Base-by-base conservation (phyloP, 2,113 vertebrate genomes). In the Dasyornis broadbenti region DNA sequence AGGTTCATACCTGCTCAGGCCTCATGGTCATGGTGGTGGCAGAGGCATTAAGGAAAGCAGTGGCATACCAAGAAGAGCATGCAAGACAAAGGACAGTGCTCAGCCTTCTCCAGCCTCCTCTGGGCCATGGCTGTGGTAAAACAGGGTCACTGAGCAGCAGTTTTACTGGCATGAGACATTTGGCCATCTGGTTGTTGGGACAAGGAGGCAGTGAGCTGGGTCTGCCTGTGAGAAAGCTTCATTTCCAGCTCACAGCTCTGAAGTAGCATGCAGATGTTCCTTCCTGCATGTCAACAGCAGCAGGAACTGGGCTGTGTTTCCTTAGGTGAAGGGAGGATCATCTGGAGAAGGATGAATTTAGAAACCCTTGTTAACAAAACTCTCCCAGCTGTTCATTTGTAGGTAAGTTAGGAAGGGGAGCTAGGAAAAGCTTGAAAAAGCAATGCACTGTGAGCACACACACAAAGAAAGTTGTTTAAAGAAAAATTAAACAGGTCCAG, bases 151-250 rank as follows among this genome's bases (percentile, higher is more conserved):
- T 44, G 40, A 71, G 44, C 45, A 65, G 28, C 54, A 61, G 13
- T 33, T 83, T 56, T 64, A 21, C 31, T 52, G 52, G 11, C 11
- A 22, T 19, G 45, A 77, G 31, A 44, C n/a, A 11, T 59, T 9
- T 28, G 33, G 17, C 28, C 27, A 30, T 26, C 45, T 40, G 42
- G 31, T 2, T 59, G 26, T 28, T 40, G 15, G 31, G 52, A 70
- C 12, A n/a, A 77, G 33, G 20, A 86, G 14, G 37, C 35, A 81
- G 49, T 0, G 0, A 82, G 13, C 15, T 33, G 4, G 3, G 23
- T 47, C 30, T 60, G 27, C 39, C 28, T 24, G 1, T 0, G 1
- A 28, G 10, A 27, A 66, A 15, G 6, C 24, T 70, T 35, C 7
- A 4, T 47, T 52, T 37, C 20, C 42, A n/a, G 14, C 15, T 89